Evolutionary conservation across 2,113 vertebrate genomes (phyloP).

Genomic region (Menura novaehollandiae): DNA sequence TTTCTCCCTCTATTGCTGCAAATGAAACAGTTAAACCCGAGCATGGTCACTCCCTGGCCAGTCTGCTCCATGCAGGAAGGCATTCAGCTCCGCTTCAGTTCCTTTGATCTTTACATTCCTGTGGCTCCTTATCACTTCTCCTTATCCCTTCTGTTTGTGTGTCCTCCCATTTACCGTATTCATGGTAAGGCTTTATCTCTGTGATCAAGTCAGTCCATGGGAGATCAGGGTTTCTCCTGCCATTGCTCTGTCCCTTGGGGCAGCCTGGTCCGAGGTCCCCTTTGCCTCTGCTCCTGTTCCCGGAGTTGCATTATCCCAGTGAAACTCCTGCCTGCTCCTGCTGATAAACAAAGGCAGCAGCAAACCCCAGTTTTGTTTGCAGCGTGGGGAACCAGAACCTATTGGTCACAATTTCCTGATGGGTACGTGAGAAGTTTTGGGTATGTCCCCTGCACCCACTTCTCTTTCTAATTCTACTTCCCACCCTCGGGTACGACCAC

Average conservation of each 20-base stretch:
- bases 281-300: not conserved
- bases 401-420: rapidly evolving
- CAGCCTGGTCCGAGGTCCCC: not conserved
- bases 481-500: rapidly evolving
- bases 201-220: not conserved
- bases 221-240: not conserved
- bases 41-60: not conserved
- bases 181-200: not conserved
- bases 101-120: not conserved
- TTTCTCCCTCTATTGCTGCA: not conserved
- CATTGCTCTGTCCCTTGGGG: not conserved
- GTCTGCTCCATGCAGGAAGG: not conserved
- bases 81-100: not conserved
- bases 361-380: not conserved
- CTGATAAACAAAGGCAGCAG: not conserved
- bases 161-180: not conserved
- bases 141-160: not conserved
- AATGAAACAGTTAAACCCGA: not conserved
- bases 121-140: not conserved
- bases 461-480: not conserved
- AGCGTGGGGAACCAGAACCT: not conserved
- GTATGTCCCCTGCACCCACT: not conserved
- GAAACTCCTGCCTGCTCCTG: not conserved
- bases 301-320: not conserved
- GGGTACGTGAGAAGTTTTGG: not conserved